Percentiles rank a stretch among this genome's conserved stretches.
Evolutionary conservation across 1,140 invertebrate species (phyloP).

Genomic region (Telenomus remus): DNA sequence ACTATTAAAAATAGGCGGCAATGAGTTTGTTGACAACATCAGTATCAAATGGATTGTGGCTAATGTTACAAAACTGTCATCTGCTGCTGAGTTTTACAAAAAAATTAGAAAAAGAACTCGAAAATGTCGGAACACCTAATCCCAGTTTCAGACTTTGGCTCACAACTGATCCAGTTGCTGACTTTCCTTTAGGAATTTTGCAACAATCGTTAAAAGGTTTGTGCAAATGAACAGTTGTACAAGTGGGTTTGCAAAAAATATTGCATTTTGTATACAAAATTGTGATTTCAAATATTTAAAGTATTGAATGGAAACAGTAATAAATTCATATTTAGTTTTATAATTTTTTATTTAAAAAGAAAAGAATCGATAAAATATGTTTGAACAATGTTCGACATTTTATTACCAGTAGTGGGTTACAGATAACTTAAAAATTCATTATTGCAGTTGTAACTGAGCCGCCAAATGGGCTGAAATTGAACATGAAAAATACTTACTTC

Average conservation of each 20-base stretch:
- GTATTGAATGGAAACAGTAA: too few relatives aligned
- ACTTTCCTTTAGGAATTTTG: constrained; percentile 91
- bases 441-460: constrained; percentile 89
- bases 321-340: too few relatives aligned
- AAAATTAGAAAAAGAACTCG: constrained; percentile 87
- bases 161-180: constrained; percentile 89
- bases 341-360: too few relatives aligned
- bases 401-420: too few relatives aligned
- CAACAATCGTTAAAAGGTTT: constrained; percentile 89
- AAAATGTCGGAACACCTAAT: constrained; percentile 86
- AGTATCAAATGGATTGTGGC: constrained; percentile 87
- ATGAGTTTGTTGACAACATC: constrained; percentile 83
- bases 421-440: too few relatives aligned
- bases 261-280: too few relatives aligned
- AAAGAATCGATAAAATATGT: too few relatives aligned
- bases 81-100: constrained; percentile 86
- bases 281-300: too few relatives aligned
- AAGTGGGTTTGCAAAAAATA: constrained; percentile 8
- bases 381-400: too few relatives aligned
- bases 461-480: constrained; percentile 91
- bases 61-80: constrained; percentile 94
- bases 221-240: not conserved
- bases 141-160: constrained; percentile 94
- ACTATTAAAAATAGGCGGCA: constrained; percentile 77
- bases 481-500: constrained; percentile 91